Percentiles rank a stretch among this genome's conserved stretches.
Conservation (phyloP, 2,888 invertebrate species). For the Orthonevra nobilis region DNA sequence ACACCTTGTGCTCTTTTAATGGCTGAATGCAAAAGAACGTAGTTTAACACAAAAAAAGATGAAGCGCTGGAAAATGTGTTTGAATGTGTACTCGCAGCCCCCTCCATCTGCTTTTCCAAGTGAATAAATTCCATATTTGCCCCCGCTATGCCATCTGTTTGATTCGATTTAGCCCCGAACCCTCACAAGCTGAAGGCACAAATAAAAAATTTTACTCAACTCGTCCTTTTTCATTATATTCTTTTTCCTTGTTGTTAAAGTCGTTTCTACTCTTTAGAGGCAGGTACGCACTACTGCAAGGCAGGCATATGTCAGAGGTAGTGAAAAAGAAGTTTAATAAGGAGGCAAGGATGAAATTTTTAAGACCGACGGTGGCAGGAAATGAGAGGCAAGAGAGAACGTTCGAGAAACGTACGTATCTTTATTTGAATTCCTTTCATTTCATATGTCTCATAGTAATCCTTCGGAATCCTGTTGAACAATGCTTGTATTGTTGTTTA, state of each 20-base stretch:
- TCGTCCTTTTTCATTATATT: neutral
- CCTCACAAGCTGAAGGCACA: neutral
- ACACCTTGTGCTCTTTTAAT: too few relatives aligned
- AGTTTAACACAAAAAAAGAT: too few relatives aligned
- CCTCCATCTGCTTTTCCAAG: neutral
- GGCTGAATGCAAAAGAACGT: neutral
- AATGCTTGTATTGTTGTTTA: neutral
- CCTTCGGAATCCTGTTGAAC: neutral
- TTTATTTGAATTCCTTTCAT: neutral
- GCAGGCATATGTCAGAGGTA: neutral
- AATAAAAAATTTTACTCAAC: constrained; percentile 5
- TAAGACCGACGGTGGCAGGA: neutral
- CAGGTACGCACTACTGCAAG: neutral
- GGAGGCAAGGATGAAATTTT: neutral
- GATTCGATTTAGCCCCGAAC: constrained; percentile 10
- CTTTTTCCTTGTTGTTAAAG: neutral
- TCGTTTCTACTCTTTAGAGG: too few relatives aligned
- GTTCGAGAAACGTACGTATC: too few relatives aligned
- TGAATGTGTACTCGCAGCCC: neutral
- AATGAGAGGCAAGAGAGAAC: neutral
- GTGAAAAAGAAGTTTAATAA: neutral
- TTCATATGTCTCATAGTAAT: neutral
- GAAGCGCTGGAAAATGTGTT: neutral
- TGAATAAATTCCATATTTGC: constrained; percentile 3
- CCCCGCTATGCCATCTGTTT: neutral